phyloP scores from a whole-genome alignment of 2,797 vertebrate genomes.

The Lepilemur ruficaudatus region DNA sequence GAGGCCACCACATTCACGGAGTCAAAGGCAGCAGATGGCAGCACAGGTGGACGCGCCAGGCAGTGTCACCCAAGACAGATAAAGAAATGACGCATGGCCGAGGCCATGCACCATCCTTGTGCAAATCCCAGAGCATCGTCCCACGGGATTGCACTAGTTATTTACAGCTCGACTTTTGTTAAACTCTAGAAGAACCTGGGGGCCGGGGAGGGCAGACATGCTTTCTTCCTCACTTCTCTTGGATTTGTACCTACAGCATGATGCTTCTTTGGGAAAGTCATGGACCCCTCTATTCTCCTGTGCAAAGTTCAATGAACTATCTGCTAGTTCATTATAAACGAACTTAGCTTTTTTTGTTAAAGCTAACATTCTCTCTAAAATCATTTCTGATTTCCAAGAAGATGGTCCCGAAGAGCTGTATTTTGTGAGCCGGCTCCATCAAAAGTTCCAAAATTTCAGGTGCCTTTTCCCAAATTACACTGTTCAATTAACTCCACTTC shows the following conservation, averaged over 20 bases:
- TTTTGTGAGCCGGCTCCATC: background rate
- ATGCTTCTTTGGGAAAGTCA: background rate
- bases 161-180: background rate
- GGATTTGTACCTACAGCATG: background rate
- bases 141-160: background rate
- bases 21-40: background rate
- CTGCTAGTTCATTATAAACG: background rate
- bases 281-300: background rate
- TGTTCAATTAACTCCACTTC: background rate
- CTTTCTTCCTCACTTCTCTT: background rate
- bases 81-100: background rate
- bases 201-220: background rate
- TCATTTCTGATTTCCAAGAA: background rate
- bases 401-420: background rate
- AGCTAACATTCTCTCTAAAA: background rate
- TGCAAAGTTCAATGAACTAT: background rate
- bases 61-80: background rate
- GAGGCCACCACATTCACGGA: background rate
- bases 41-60: background rate
- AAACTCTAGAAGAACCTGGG: background rate
- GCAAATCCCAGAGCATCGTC: background rate
- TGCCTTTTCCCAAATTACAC: background rate
- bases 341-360: background rate
- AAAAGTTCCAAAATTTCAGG: conserved; percentile 3
- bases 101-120: background rate